Percentiles rank a stretch among this genome's conserved stretches.
These are phyloP conservation scores for Danaus plexippus DNA, from an alignment of 1,140 invertebrate species.

Conservation along the genomic window DNA sequence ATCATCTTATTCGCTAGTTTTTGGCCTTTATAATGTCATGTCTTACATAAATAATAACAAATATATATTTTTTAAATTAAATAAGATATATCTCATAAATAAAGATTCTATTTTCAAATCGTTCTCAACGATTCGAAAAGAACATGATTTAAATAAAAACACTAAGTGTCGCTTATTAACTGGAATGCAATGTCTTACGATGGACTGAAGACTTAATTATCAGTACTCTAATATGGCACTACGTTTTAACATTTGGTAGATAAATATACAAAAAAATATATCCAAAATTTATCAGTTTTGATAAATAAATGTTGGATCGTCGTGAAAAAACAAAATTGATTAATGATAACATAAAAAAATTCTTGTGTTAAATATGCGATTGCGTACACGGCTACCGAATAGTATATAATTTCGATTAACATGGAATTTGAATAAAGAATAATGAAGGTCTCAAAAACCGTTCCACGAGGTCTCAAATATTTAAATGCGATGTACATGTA, in stretches of 20 bases:
- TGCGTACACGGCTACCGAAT: too few species aligned
- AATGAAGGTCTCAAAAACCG: constrained; percentile 19
- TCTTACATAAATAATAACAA: not conserved
- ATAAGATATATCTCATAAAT: constrained; percentile 6
- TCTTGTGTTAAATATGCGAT: too few species aligned
- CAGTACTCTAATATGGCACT: constrained; percentile 36
- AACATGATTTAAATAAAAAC: constrained; percentile 12
- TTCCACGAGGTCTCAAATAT: not conserved
- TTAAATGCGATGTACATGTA: not conserved
- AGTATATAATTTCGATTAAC: too few species aligned
- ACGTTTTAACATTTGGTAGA: constrained; percentile 22
- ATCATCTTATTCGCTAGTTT: constrained; percentile 17
- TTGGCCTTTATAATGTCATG: constrained; percentile 14
- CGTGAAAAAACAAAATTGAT: too few species aligned
- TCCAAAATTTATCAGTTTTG: constrained; percentile 8
- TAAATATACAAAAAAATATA: constrained; percentile 13
- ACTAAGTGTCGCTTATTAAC: constrained; percentile 17
- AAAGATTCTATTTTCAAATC: constrained; percentile 26
- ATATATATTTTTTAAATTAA: constrained; percentile 8
- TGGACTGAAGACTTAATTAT: constrained; percentile 26
- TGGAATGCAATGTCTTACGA: constrained; percentile 39
- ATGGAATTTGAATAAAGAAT: too few species aligned
- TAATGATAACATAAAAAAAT: too few species aligned
- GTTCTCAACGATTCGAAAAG: constrained; percentile 37
- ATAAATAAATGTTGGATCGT: too few species aligned